Percentiles rank a stretch among this genome's conserved stretches.
phyloP scores from a whole-genome alignment of 2,797 vertebrate species.

The Schizopygopsis pylzovi region DNA sequence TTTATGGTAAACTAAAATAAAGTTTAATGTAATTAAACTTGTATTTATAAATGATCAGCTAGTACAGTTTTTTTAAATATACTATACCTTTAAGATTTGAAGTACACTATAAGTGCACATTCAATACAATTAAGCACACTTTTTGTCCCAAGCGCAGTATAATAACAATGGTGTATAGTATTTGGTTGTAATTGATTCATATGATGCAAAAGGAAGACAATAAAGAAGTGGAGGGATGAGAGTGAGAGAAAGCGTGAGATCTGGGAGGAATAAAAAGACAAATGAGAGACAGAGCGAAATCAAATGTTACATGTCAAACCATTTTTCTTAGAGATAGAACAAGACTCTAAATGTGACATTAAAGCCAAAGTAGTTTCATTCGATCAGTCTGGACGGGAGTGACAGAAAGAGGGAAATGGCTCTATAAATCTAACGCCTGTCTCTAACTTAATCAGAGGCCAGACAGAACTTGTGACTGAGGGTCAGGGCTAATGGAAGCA shows the following conservation, averaged over 20 bases:
- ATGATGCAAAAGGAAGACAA: background rate
- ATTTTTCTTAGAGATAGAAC: constrained; percentile 25
- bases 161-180: background rate
- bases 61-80: background rate
- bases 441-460: constrained; percentile 23
- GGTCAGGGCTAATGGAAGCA: background rate
- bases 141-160: background rate
- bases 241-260: background rate
- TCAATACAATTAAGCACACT: background rate
- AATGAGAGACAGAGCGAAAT: constrained; percentile 29
- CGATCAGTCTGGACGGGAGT: constrained; percentile 6
- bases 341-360: constrained; percentile 33
- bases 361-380: constrained; percentile 4
- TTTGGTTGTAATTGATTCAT: background rate
- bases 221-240: constrained; percentile 4
- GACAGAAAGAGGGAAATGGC: constrained; percentile 4
- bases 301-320: background rate
- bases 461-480: constrained; percentile 6
- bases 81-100: background rate
- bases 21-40: background rate
- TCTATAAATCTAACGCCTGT: constrained; percentile 5
- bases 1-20: background rate
- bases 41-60: background rate
- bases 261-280: background rate
- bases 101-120: background rate